phyloP scores from a whole-genome alignment of 2,888 invertebrate species.

The Metellina segmentata region DNA sequence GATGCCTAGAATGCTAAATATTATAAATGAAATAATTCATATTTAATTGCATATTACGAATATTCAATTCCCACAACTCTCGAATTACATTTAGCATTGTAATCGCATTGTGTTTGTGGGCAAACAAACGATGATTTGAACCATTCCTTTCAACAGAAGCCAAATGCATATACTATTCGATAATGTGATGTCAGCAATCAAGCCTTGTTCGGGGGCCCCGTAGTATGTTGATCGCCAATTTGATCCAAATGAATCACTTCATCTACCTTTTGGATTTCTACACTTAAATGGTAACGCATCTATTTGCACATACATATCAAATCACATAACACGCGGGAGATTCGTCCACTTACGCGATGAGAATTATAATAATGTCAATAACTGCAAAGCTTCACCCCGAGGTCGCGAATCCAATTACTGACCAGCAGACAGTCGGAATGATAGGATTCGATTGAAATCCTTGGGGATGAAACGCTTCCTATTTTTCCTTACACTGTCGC shows the following conservation, averaged over 20 bases:
- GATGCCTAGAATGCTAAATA: too few species aligned
- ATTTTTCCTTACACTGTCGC: neutral
- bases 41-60: too few species aligned
- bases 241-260: neutral
- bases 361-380: conserved; percentile 1
- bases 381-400: neutral
- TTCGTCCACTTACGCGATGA: neutral
- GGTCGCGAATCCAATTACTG: neutral
- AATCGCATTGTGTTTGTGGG: too few species aligned
- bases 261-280: neutral
- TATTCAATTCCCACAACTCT: too few species aligned
- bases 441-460: neutral
- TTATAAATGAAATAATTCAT: too few species aligned
- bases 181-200: too few species aligned
- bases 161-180: too few species aligned
- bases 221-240: neutral
- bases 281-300: neutral
- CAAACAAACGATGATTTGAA: too few species aligned
- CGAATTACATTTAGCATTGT: too few species aligned
- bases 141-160: too few species aligned
- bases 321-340: neutral
- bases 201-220: neutral
- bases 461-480: neutral
- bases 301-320: neutral
- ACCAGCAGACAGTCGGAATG: neutral